These are phyloP conservation scores for Megaustenia siamemsis DNA, from an alignment of 2,888 invertebrate genomes.

Conservation along the genomic window DNA sequence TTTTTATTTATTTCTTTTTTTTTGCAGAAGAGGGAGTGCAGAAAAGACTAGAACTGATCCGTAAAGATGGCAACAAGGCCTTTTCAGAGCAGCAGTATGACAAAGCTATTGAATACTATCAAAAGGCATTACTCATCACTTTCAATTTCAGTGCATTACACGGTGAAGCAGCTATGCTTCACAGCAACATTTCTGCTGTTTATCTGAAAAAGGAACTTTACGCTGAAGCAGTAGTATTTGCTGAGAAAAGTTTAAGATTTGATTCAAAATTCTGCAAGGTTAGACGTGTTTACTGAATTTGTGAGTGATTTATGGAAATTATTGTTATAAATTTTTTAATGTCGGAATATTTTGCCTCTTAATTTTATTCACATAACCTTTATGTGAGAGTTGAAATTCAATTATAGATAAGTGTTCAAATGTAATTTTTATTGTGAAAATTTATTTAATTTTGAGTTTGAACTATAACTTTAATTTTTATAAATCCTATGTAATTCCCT, in stretches of 20 bases:
- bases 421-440: no score
- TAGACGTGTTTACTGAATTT: background rate
- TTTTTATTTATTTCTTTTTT: no score
- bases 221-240: background rate
- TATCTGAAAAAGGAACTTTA: constrained; percentile 16
- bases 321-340: background rate
- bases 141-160: constrained; percentile 12
- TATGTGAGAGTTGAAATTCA: background rate
- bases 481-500: no score
- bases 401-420: no score
- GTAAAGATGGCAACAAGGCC: constrained; percentile 44
- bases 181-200: constrained; percentile 55
- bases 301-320: background rate
- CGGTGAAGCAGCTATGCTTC: constrained; percentile 38
- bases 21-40: constrained; percentile 13
- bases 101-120: constrained; percentile 33
- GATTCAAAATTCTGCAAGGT: constrained; percentile 32
- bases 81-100: background rate
- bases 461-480: no score
- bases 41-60: constrained; percentile 20
- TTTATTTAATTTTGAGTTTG: no score
- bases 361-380: background rate
- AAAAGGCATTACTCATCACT: constrained; percentile 34
- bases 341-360: no score
- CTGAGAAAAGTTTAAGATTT: constrained; percentile 32